A percentile compares a stretch with the other conserved stretches of the same genome.
Conservation (phyloP, 2,888 invertebrate species). For the Achlya flavicornis region DNA sequence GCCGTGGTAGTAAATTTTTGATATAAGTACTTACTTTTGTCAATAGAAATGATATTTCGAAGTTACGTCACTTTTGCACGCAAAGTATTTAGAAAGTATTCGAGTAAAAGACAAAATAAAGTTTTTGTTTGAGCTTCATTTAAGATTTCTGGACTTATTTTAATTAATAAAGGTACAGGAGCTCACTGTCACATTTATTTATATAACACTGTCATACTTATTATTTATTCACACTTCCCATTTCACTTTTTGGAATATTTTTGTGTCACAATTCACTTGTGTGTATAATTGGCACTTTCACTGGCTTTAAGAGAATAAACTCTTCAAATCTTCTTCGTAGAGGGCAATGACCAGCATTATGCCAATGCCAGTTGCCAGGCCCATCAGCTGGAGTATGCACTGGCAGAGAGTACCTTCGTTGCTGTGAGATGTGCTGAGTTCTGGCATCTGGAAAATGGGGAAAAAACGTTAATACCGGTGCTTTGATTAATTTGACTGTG, state of each 20-base stretch:
- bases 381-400: slow-evolving; percentile 91
- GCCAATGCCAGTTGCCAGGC: slow-evolving; percentile 90
- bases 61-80: not conserved
- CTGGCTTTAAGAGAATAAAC: slow-evolving; percentile 81
- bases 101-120: not conserved
- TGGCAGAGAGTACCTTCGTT: slow-evolving; percentile 90
- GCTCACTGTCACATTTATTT: not conserved
- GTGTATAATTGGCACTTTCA: slow-evolving; percentile 13
- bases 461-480: not conserved
- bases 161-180: not conserved
- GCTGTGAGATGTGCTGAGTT: slow-evolving; percentile 91
- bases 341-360: slow-evolving; percentile 96
- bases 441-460: slow-evolving; percentile 88
- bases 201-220: slow-evolving; percentile 12
- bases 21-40: too few species aligned
- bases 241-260: slow-evolving; percentile 2
- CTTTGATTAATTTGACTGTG: too few species aligned
- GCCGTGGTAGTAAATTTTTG: too few species aligned
- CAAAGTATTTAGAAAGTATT: not conserved
- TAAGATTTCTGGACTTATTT: slow-evolving; percentile 5
- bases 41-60: too few species aligned
- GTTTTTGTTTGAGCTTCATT: not conserved
- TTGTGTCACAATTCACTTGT: slow-evolving; percentile 18
- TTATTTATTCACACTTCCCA: slow-evolving; percentile 1
- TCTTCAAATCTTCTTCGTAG: slow-evolving; percentile 93